Evolutionary conservation across 2,888 invertebrate species (phyloP).

Genomic region (Eueremaeus valkanovi): DNA sequence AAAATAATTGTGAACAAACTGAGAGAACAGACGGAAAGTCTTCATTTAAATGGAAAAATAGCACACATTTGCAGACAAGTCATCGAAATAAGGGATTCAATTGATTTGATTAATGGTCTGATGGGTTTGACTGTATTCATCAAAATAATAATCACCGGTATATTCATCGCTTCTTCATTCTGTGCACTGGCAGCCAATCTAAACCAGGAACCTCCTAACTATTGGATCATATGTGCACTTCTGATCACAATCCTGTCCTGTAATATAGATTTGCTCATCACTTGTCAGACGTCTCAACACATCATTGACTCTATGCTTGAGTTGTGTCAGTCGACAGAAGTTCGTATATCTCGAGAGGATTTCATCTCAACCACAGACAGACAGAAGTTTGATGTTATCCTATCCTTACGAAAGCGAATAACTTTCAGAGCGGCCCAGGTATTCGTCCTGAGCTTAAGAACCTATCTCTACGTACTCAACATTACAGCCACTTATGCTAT

Average conservation of each 20-base stretch:
- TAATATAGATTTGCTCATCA: background rate
- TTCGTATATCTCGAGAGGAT: background rate
- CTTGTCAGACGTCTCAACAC: background rate
- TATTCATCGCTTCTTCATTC: background rate
- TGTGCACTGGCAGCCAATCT: slow-evolving; percentile 2
- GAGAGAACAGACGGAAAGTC: background rate
- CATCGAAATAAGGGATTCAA: background rate
- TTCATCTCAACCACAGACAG: background rate
- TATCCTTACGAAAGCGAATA: background rate
- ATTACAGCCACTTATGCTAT: slow-evolving; percentile 2
- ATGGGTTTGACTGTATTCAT: background rate
- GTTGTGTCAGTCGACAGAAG: background rate
- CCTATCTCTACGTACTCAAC: background rate
- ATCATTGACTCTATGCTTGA: background rate
- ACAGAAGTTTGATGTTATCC: background rate
- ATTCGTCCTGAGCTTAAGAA: background rate
- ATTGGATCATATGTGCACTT: background rate
- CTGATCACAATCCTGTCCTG: background rate
- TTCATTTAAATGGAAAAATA: background rate
- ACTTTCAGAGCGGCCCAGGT: background rate
- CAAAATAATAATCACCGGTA: background rate
- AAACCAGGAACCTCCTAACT: background rate
- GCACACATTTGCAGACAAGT: background rate
- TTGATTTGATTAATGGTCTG: background rate
- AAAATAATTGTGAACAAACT: background rate